Base-by-base conservation (phyloP, 2,113 vertebrate genomes). In the Anser cygnoides region DNA sequence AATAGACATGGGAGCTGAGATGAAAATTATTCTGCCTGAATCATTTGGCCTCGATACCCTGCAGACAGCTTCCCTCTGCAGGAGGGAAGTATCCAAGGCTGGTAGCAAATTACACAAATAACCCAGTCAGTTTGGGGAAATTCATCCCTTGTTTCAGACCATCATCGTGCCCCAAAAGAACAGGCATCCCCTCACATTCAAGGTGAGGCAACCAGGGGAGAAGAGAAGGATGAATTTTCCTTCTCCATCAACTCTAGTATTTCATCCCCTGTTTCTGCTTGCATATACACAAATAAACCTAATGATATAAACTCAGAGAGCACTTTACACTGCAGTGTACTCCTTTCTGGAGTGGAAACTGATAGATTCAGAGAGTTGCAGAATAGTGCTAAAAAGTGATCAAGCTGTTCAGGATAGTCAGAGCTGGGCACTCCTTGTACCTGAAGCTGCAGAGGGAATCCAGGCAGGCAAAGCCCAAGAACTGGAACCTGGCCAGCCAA, bases 401-500 rank as follows among this genome's bases (percentile, higher is more conserved):
- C 21, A 61, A 37, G 44, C 35, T 55, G 8, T 5, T 74, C 21
- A 41, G 72, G 35, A 44, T n/a, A 65, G 73, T 6, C 54, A 66
- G 31, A 62, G 18, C 1, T 0, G 3, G 62, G 41, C 44, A 49
- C 66, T 75, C 44, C 1, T 9, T 8, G 39, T 46, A 68, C 80
- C 81, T 92, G 84, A 25, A 79, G 37, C 41, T 66, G 75, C 80
- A 83, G 16, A 62, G 57, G 41, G 71, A 86, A 67, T 41, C 78
- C 63, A 77, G 13, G 79, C 90, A 52, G 37, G 92, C n/a, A 86
- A 72, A 93, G 72, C 2, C 11, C 0, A 81, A 78, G 57, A 77
- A 67, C 72, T 96, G 94, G 85, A 81, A 55, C 52, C 41, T 63
- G 85, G 85, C 75, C 59, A 87, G 72, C 65, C 62, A 67, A 81